These are phyloP conservation scores for Hypomecis atomaria DNA, from an alignment of 2,888 invertebrate species.

Conservation along the genomic window DNA sequence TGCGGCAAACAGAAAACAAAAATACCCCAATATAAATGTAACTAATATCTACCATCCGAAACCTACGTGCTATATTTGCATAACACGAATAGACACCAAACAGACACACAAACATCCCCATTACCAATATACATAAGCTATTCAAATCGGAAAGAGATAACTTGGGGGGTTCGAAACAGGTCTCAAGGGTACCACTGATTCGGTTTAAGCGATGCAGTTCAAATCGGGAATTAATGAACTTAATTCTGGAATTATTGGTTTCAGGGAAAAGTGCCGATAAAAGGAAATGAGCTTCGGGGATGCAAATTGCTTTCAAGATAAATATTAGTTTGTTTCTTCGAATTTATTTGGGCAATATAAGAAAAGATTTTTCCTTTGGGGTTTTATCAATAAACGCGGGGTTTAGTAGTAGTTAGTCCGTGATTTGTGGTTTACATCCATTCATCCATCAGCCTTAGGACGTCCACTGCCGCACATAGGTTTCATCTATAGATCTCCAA, in stretches of 20 bases:
- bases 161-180: slow-evolving; percentile 49
- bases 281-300: slow-evolving; percentile 14
- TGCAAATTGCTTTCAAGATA: slow-evolving; percentile 1
- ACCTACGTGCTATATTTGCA: neutral
- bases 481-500: too few species aligned
- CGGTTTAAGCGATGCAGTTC: slow-evolving; percentile 45
- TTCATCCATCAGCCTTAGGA: too few species aligned
- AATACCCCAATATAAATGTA: too few species aligned
- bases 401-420: too few species aligned
- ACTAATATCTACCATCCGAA: neutral
- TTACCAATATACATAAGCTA: slow-evolving; percentile 1
- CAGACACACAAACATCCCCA: neutral
- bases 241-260: slow-evolving; percentile 48
- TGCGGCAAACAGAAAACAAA: too few species aligned
- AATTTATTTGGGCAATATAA: neutral
- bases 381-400: too few species aligned
- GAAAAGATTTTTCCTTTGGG: too few species aligned
- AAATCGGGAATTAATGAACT: slow-evolving; percentile 51
- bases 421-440: too few species aligned
- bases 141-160: slow-evolving; percentile 75
- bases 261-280: slow-evolving; percentile 32
- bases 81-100: neutral
- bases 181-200: slow-evolving; percentile 58
- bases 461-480: too few species aligned
- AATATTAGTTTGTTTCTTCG: slow-evolving; percentile 1